Base-by-base conservation (phyloP, 1,140 invertebrate genomes). In the Sarcophaga bullata region DNA sequence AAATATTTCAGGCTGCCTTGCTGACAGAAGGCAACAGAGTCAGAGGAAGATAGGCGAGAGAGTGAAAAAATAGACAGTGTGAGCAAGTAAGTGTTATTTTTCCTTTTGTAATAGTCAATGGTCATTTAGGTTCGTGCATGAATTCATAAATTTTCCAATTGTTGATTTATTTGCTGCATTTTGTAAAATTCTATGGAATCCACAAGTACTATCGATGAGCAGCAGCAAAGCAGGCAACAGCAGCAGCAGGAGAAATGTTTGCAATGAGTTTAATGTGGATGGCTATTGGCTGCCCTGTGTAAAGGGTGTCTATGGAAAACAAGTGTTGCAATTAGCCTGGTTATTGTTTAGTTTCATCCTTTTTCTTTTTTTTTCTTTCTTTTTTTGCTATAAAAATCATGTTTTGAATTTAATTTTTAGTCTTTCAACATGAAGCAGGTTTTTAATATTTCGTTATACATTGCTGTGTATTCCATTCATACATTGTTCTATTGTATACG, bases 71-170 rank as follows among this genome's bases (percentile, higher is more conserved):
- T 37, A 37, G 25, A 37, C 25, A 37, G 25, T 37, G 25, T 1
- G 50, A 13, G 50, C 50, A 1, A 19, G 62, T 68, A 17, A 25
- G n/a, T 37, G 4, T 37, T 37, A 37, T 37, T 37, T 4, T 37
- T 37, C 19, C 62, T 68, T 68, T 68, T 68, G 62, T 68, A 19
- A 68, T 68, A 68, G n/a, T 68, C 62, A 68, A 68, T 68, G 62
- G 62, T 68, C 62, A 68, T 68, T 68, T 68, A 19, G 62, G 62
- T 68, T 68, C 19, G 62, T 68, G 17, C 62, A 68, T 68, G 62
- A 68, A 68, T 68, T 68, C 62, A 68, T 68, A 68, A 68, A 68
- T 68, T 68, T 19, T 68, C 7, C 62, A 68, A 68, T 68, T 68
- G 62, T 68, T 68, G 62, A 68, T 68, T 68, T 68, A 68, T 68